Evolutionary conservation across 2,888 invertebrate species (phyloP).

Genomic region (Pristionchus arcanus): DNA sequence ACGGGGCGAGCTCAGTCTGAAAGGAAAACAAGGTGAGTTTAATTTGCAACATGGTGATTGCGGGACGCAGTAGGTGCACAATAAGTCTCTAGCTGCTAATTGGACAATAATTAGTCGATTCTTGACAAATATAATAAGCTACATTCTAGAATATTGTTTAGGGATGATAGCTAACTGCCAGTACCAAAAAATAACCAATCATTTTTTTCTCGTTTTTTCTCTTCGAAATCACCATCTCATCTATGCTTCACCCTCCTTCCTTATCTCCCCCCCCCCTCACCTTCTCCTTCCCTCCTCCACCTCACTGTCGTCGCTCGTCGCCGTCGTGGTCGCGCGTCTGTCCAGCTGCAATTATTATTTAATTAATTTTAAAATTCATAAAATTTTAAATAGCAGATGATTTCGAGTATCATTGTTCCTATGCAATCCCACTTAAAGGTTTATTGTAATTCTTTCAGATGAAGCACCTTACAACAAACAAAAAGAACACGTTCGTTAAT

Average conservation of each 20-base stretch:
- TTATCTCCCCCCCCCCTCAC: background rate
- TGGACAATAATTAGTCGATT: too few relatives aligned
- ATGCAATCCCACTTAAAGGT: background rate
- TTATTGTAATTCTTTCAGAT: too few relatives aligned
- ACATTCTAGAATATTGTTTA: too few relatives aligned
- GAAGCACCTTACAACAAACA: too few relatives aligned
- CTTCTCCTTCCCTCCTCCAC: conserved; percentile 44
- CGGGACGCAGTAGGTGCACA: background rate
- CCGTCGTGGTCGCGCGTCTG: conserved; percentile 23
- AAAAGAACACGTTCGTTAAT: too few relatives aligned
- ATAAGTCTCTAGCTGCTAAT: background rate
- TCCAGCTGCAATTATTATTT: conserved; percentile 29
- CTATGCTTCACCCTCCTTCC: background rate
- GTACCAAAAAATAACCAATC: too few relatives aligned
- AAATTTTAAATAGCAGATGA: background rate
- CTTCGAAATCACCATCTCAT: background rate
- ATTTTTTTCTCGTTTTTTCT: too few relatives aligned
- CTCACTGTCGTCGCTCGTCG: conserved; percentile 51
- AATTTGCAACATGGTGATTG: background rate
- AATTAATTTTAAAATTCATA: background rate
- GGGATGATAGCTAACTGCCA: too few relatives aligned
- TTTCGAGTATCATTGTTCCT: background rate
- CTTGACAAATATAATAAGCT: too few relatives aligned
- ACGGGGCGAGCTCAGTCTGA: conserved; percentile 14
- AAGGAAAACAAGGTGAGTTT: background rate